Evolutionary conservation across 2,113 vertebrate species (phyloP).

Genomic region (Macrotus californicus): DNA sequence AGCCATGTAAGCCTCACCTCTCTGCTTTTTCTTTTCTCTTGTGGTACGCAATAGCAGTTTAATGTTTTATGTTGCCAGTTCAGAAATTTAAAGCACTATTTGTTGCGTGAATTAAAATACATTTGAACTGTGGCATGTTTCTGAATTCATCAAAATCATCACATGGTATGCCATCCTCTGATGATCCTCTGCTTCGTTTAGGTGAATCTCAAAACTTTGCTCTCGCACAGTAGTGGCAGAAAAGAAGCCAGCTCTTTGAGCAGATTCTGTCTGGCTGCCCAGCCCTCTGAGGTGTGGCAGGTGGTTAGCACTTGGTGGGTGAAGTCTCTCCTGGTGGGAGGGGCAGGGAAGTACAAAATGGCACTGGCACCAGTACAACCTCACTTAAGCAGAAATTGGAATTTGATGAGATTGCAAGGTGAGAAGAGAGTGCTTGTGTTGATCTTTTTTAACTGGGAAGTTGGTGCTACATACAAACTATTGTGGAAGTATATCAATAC

Average conservation of each 20-base stretch:
- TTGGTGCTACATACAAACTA: background rate
- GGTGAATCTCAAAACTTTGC: slow-evolving; percentile 56
- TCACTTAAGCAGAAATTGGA: background rate
- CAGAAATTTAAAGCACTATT: slow-evolving; percentile 10
- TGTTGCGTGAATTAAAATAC: slow-evolving; percentile 61
- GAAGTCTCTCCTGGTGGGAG: background rate
- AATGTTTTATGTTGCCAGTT: slow-evolving; percentile 13
- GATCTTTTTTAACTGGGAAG: background rate
- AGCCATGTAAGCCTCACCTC: background rate
- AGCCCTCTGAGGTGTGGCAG: background rate
- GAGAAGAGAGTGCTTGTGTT: background rate
- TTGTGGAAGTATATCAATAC: background rate
- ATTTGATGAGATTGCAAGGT: background rate
- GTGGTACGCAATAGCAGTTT: background rate
- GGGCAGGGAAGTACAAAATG: background rate
- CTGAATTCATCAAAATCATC: slow-evolving; percentile 71
- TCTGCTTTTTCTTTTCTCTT: background rate
- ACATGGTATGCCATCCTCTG: slow-evolving; percentile 43
- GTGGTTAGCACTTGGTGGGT: background rate
- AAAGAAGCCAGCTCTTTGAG: slow-evolving; percentile 37
- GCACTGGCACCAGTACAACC: background rate
- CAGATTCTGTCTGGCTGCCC: background rate
- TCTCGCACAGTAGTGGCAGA: slow-evolving; percentile 47
- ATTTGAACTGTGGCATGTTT: slow-evolving; percentile 53
- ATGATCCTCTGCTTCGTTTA: slow-evolving; percentile 63